phyloP scores from a whole-genome alignment of 2,797 vertebrate genomes.

The Phylloscopus collybita region DNA sequence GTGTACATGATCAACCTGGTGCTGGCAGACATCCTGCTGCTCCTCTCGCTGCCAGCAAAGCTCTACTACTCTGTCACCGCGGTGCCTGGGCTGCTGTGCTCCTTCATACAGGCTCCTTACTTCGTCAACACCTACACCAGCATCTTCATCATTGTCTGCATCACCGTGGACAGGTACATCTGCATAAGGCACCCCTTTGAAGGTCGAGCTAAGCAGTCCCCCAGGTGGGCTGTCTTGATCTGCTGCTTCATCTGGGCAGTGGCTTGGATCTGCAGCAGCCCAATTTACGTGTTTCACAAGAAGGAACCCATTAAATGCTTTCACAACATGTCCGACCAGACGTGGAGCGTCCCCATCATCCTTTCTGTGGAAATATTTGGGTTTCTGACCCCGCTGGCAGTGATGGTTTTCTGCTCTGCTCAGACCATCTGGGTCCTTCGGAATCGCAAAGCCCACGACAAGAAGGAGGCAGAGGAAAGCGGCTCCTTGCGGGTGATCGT shows the following conservation, averaged over 20 bases:
- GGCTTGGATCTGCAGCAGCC: constrained; percentile 72
- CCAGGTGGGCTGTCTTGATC: constrained; percentile 62
- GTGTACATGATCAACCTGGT: constrained; percentile 92
- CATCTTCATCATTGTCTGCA: constrained; percentile 88
- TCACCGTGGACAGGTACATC: constrained; percentile 87
- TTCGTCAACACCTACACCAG: constrained; percentile 89
- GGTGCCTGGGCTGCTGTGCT: constrained; percentile 65
- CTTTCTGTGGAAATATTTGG: constrained; percentile 84
- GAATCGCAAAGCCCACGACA: background rate
- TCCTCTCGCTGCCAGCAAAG: constrained; percentile 88
- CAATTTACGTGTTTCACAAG: constrained; percentile 72
- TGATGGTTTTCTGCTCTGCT: constrained; percentile 83
- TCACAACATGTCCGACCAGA: constrained; percentile 75
- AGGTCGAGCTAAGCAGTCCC: constrained; percentile 81
- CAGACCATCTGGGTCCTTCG: constrained; percentile 79
- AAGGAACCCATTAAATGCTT: constrained; percentile 76
- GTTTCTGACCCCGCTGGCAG: constrained; percentile 82
- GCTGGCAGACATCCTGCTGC: constrained; percentile 85
- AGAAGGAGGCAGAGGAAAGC: background rate
- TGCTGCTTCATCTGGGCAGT: constrained; percentile 82
- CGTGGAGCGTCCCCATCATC: constrained; percentile 80
- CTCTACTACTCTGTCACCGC: constrained; percentile 66
- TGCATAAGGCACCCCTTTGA: constrained; percentile 83
- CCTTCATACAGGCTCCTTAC: constrained; percentile 83
- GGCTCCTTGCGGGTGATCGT: constrained; percentile 83